Conservation (phyloP, 2,797 vertebrate species). For the Acrossocheilus wenchowensis region DNA sequence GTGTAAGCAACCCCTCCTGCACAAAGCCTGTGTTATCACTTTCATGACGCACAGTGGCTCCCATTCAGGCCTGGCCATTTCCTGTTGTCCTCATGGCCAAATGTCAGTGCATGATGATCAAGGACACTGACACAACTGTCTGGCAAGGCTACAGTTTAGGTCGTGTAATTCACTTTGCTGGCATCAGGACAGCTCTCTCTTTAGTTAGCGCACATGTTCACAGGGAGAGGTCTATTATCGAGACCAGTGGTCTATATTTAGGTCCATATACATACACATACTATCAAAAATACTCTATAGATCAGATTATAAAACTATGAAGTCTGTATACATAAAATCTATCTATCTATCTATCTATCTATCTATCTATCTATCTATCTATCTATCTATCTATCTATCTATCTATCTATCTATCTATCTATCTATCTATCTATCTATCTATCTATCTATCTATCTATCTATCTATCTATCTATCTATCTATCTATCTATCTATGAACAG, state of each 20-base stretch:
- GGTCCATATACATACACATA: not conserved
- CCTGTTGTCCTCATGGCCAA: conserved; percentile 53
- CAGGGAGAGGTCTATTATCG: not conserved
- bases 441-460: too few relatives aligned
- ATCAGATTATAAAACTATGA: too few relatives aligned
- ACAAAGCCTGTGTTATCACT: conserved; percentile 53
- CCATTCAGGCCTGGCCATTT: conserved; percentile 42
- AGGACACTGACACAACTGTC: conserved; percentile 45
- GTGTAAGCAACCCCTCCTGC: not conserved
- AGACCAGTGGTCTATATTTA: not conserved
- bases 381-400: not conserved
- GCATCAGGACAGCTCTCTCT: conserved; percentile 31
- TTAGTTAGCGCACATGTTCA: conserved; percentile 19
- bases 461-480: too few relatives aligned
- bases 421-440: too few relatives aligned
- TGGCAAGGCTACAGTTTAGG: conserved; percentile 36
- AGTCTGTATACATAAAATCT: too few relatives aligned
- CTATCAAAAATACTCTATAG: too few relatives aligned
- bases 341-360: too few relatives aligned
- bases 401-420: too few relatives aligned
- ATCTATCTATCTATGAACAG: not conserved
- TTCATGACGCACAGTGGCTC: conserved; percentile 43
- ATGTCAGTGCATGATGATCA: conserved; percentile 48
- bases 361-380: too few relatives aligned
- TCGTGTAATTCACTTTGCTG: conserved; percentile 18